Evolutionary conservation across 1,140 invertebrate genomes (phyloP).

Genomic region (Cyrtorhinus lividipennis): DNA sequence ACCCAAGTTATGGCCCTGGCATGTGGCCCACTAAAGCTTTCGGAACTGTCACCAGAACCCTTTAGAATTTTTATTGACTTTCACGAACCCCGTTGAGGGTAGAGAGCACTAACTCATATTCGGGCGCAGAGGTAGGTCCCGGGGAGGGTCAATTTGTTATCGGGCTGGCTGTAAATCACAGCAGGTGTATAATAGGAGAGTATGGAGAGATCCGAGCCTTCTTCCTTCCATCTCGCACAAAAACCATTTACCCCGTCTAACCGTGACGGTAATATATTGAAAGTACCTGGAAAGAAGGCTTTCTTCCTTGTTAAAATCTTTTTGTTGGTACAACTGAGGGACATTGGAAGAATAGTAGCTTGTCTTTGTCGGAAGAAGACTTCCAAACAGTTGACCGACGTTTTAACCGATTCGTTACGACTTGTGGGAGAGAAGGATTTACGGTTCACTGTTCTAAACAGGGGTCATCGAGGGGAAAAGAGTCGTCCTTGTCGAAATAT

Average conservation of each 20-base stretch:
- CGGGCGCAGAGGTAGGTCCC: background rate
- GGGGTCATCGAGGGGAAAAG: background rate
- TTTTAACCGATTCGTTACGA: background rate
- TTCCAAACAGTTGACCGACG: background rate
- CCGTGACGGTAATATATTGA: background rate
- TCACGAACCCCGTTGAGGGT: background rate
- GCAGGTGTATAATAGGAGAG: background rate
- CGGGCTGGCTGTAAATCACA: background rate
- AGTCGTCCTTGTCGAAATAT: background rate
- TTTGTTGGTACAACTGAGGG: no score
- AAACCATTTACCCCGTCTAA: background rate
- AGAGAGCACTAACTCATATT: background rate
- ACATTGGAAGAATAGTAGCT: no score
- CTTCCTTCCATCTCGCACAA: background rate
- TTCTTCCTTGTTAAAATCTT: no score
- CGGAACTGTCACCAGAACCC: conserved; percentile 1
- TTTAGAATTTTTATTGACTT: conserved; percentile 10
- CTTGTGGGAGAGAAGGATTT: background rate
- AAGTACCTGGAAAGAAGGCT: background rate
- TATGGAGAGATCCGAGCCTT: background rate
- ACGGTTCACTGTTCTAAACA: background rate
- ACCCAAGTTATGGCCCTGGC: background rate
- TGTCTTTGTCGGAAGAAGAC: no score
- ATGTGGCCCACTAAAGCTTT: background rate
- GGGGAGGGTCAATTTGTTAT: conserved; percentile 2